Percentiles rank a stretch among this genome's conserved stretches.
Conservation (phyloP, 2,888 invertebrate genomes). For the Amphipoea lucens region DNA sequence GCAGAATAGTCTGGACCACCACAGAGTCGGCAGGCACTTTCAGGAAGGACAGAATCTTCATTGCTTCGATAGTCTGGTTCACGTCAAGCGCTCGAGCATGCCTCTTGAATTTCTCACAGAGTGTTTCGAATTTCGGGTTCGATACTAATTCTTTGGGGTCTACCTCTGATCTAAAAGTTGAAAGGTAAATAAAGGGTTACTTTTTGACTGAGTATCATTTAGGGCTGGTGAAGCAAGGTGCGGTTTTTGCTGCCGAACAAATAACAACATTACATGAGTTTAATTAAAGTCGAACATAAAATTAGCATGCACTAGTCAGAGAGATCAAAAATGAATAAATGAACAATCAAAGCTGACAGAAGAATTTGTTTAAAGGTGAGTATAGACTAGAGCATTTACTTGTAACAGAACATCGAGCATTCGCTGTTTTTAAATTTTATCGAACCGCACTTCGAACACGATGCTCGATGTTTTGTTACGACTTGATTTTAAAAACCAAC, state of each 20-base stretch:
- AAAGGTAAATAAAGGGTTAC: background rate
- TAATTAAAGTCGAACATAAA: background rate
- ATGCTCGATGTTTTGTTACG: no score
- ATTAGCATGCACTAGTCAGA: background rate
- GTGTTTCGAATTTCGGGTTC: slow-evolving; percentile 89
- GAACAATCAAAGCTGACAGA: background rate
- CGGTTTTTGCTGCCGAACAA: background rate
- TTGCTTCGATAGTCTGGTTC: slow-evolving; percentile 90
- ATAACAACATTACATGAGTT: background rate
- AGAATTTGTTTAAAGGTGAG: background rate
- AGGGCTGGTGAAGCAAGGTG: background rate
- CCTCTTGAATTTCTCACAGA: slow-evolving; percentile 90
- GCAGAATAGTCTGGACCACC: slow-evolving; percentile 91
- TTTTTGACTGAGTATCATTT: background rate
- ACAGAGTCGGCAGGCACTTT: slow-evolving; percentile 90
- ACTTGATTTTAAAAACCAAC: no score
- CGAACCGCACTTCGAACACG: no score
- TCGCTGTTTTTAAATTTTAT: no score
- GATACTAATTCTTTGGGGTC: slow-evolving; percentile 84
- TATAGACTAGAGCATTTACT: no score
- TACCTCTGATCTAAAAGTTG: slow-evolving; percentile 72
- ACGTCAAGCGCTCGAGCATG: slow-evolving; percentile 88
- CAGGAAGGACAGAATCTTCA: slow-evolving; percentile 90
- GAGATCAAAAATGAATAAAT: background rate
- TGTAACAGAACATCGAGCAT: no score